Evolutionary conservation across 2,797 vertebrate species (phyloP).

Genomic region (Crocidura indochinensis): DNA sequence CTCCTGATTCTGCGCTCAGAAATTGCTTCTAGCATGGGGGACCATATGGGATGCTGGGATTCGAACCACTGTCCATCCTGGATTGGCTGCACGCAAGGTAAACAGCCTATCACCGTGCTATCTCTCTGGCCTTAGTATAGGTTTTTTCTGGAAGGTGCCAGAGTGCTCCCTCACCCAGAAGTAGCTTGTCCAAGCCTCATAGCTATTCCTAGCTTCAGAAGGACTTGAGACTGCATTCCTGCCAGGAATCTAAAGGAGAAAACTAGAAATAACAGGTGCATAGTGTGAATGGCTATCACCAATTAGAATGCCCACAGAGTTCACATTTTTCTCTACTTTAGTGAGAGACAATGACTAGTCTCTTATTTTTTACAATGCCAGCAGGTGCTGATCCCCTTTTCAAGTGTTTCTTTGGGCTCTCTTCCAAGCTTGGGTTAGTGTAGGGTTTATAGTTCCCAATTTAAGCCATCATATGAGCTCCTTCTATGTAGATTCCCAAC

Average conservation of each 20-base stretch:
- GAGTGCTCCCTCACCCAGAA: not conserved
- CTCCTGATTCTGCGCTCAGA: too few relatives aligned
- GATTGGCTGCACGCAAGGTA: too few relatives aligned
- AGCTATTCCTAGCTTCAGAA: not conserved
- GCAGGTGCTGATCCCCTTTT: not conserved
- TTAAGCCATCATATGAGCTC: not conserved
- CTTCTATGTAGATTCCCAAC: not conserved
- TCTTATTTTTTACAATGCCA: not conserved
- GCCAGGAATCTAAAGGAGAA: not conserved
- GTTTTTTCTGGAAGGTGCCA: not conserved
- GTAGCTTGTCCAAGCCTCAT: not conserved
- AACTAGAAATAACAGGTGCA: not conserved
- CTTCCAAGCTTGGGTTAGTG: not conserved
- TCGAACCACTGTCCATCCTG: too few relatives aligned
- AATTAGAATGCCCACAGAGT: not conserved
- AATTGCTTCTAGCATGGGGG: too few relatives aligned
- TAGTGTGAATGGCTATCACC: too few relatives aligned
- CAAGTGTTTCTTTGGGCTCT: not conserved
- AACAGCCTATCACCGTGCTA: too few relatives aligned
- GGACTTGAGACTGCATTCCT: not conserved
- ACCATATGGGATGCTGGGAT: too few relatives aligned
- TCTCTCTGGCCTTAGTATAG: not conserved
- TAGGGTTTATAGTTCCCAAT: not conserved
- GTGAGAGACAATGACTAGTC: not conserved
- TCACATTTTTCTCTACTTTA: conserved; percentile 4